Evolutionary conservation across 2,888 invertebrate genomes (phyloP).

Genomic region (Erebia ligea): DNA sequence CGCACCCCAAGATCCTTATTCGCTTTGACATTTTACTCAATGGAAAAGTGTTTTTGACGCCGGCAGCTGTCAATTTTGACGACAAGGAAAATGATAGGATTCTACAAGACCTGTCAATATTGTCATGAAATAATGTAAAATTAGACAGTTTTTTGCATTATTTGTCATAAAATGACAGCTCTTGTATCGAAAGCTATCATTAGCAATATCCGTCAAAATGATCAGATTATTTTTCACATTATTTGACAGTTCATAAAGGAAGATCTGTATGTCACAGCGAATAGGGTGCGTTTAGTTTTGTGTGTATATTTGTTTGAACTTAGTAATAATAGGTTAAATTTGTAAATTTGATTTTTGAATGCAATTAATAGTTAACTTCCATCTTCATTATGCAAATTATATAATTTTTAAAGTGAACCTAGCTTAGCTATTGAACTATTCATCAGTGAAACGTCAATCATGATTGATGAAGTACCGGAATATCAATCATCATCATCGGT

Average conservation of each 20-base stretch:
- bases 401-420: slow-evolving; percentile 45
- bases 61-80: neutral
- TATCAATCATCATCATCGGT: too few species aligned
- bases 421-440: neutral
- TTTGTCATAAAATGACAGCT: too few species aligned
- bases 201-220: too few species aligned
- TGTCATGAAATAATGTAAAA: too few species aligned
- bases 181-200: too few species aligned
- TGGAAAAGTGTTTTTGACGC: neutral
- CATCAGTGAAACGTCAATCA: neutral
- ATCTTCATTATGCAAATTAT: slow-evolving; percentile 42
- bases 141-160: too few species aligned
- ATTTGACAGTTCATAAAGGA: too few species aligned
- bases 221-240: too few species aligned
- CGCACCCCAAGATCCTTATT: slow-evolving; percentile 9
- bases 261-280: slow-evolving; percentile 1
- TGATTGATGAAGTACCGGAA: too few species aligned
- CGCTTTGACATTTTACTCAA: slow-evolving; percentile 2
- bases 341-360: slow-evolving; percentile 60
- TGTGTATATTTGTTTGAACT: slow-evolving; percentile 77
- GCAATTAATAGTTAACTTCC: slow-evolving; percentile 41
- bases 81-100: too few species aligned
- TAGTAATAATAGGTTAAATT: slow-evolving; percentile 75
- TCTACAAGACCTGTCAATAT: too few species aligned
- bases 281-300: slow-evolving; percentile 50